A percentile compares a stretch with the other conserved stretches of the same genome.
These are phyloP conservation scores for Botia almorhae DNA, from an alignment of 2,797 vertebrate species.

Conservation along the genomic window DNA sequence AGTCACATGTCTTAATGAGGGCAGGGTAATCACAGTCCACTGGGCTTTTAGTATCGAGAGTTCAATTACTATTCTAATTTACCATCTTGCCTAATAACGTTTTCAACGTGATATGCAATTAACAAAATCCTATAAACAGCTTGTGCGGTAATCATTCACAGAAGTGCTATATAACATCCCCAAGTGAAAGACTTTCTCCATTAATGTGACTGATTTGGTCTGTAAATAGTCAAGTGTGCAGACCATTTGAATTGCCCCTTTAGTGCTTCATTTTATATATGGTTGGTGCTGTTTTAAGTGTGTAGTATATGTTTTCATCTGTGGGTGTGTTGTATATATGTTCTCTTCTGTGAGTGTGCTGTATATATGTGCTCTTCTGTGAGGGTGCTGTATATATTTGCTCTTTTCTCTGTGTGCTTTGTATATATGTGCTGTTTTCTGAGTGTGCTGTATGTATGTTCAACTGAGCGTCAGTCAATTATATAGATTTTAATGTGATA, in stretches of 20 bases:
- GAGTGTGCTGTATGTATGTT: too few relatives aligned
- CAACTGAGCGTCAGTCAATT: too few relatives aligned
- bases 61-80: constrained; percentile 58
- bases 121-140: constrained; percentile 56
- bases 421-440: too few relatives aligned
- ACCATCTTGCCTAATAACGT: constrained; percentile 54
- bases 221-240: constrained; percentile 29
- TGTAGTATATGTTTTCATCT: neutral
- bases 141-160: constrained; percentile 42
- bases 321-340: too few relatives aligned
- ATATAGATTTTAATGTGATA: neutral
- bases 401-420: too few relatives aligned
- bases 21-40: constrained; percentile 46
- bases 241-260: constrained; percentile 25
- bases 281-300: neutral
- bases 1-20: constrained; percentile 48
- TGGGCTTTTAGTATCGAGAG: constrained; percentile 52
- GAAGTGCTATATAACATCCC: constrained; percentile 41
- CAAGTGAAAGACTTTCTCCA: constrained; percentile 23
- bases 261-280: neutral
- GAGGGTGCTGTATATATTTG: too few relatives aligned
- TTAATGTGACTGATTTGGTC: constrained; percentile 40
- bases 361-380: too few relatives aligned
- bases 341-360: too few relatives aligned
- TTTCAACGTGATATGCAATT: constrained; percentile 56